Evolutionary conservation across 2,113 vertebrate genomes (phyloP), one percentile per base, ranked within the genome.

Genomic region (Lepus americanus): DNA sequence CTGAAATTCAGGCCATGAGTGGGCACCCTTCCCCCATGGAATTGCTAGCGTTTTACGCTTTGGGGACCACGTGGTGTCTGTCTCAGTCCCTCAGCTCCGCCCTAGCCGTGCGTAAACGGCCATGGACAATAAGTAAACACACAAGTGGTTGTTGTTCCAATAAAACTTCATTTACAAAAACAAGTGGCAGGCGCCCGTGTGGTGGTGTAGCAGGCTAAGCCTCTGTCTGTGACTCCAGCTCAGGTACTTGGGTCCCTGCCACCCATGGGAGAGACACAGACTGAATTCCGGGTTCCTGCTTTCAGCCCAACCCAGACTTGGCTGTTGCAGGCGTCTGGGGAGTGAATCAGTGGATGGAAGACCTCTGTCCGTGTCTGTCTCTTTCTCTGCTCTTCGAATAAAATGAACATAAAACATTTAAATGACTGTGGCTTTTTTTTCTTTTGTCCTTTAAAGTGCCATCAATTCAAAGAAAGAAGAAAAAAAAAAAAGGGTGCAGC

Each of bases 381-480:
- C 39, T 44, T 44, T 44, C 39, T 44, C 39, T 44, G 39, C 39
- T 44, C 39, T 44, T 44, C 39, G 6, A 44, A 44, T 44, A 44
- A 44, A 44, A 44, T 44, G 39, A 17, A 86, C 63, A 36, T 82
- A 89, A 86, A 36, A 44, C 23, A 20, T 53, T n/a, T 64, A 88
- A 82, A 67, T 85, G 19, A 59, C 87, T n/a, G 80, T 3, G 14
- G 55, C 29, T 80, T 51, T 49, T 93, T 31, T 27, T 20, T 92
- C 74, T 67, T 92, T 85, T 87, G 51, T 59, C 53, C 89, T 77
- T 86, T 89, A 95, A 91, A 86, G 69, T 93, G 64, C 90, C 82
- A 94, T 94, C 95, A 86, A 89, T 94, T 96, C 79, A 81, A 83
- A 95, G 33, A 17, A 27, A 44, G 49, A 49, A 61, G 29, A 55